A percentile compares a stretch with the other conserved stretches of the same genome.
These are phyloP conservation scores for Cryptotermes secundus DNA, from an alignment of 1,140 invertebrate species.

Conservation along the genomic window DNA sequence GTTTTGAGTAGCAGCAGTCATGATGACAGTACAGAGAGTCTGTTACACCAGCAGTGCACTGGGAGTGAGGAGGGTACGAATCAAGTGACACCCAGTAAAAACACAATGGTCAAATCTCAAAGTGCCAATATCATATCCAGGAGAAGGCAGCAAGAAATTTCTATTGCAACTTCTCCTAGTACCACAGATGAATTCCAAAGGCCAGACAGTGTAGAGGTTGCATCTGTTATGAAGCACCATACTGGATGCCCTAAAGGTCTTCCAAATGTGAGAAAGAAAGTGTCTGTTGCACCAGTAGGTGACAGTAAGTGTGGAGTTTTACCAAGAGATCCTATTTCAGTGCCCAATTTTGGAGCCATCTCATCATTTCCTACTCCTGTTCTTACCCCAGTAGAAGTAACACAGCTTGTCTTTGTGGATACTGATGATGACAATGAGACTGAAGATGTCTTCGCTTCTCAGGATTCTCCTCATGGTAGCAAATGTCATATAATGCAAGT, in stretches of 20 bases:
- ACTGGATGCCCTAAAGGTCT: neutral
- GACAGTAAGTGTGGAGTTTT: neutral
- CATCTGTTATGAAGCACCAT: neutral
- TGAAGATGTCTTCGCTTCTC: slow-evolving; percentile 40
- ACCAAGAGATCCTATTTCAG: slow-evolving; percentile 67
- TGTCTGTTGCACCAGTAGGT: neutral
- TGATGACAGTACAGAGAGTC: slow-evolving; percentile 68
- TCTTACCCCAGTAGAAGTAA: slow-evolving; percentile 66
- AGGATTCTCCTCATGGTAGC: slow-evolving; percentile 33
- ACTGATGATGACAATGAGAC: slow-evolving; percentile 66
- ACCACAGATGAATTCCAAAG: neutral
- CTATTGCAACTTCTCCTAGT: slow-evolving; percentile 32
- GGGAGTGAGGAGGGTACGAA: slow-evolving; percentile 42
- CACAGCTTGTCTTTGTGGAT: slow-evolving; percentile 68
- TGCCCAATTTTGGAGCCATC: slow-evolving; percentile 66
- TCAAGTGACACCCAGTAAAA: slow-evolving; percentile 37
- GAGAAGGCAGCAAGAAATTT: slow-evolving; percentile 40
- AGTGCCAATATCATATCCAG: slow-evolving; percentile 58
- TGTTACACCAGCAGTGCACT: slow-evolving; percentile 47
- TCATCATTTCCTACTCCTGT: slow-evolving; percentile 37
- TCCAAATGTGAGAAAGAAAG: neutral
- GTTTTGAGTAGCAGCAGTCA: slow-evolving; percentile 59
- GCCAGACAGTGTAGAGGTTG: neutral
- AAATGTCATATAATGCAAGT: slow-evolving; percentile 26
- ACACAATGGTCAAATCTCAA: slow-evolving; percentile 58